Evolutionary conservation across 1,140 invertebrate genomes (phyloP).

Genomic region (Carposina sasakii): DNA sequence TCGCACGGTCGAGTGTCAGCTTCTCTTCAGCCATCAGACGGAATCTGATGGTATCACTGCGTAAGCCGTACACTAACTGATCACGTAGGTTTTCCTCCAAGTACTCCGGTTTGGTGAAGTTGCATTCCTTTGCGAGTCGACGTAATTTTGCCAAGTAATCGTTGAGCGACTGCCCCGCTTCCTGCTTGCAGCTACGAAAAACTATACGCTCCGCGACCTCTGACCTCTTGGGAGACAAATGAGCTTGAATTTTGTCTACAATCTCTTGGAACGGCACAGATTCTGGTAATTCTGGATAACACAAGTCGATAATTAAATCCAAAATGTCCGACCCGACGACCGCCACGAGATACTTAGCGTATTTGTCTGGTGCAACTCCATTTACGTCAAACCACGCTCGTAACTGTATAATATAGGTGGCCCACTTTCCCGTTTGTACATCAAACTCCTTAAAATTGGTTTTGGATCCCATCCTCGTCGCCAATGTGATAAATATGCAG

Average conservation of each 20-base stretch:
- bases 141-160: constrained; percentile 17
- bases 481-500: no score
- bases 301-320: constrained; percentile 7
- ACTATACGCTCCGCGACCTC: constrained; percentile 12
- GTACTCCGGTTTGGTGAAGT: neutral
- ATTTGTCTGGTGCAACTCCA: neutral
- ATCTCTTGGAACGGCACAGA: neutral
- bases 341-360: constrained; percentile 4
- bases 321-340: constrained; percentile 1
- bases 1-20: no score
- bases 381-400: neutral
- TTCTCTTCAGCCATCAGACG: no score
- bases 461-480: no score
- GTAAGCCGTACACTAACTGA: constrained; percentile 14
- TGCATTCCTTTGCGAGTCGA: constrained; percentile 11
- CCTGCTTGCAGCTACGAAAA: constrained; percentile 10
- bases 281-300: constrained; percentile 6
- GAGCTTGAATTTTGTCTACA: constrained; percentile 9
- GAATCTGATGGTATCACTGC: no score
- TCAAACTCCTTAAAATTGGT: constrained; percentile 1
- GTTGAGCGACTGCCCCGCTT: constrained; percentile 7
- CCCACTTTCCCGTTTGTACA: neutral
- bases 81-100: constrained; percentile 14
- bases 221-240: constrained; percentile 15
- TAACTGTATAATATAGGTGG: neutral